Evolutionary conservation across 2,113 vertebrate species (phyloP).

Genomic region (Andinoacara biseriatus): DNA sequence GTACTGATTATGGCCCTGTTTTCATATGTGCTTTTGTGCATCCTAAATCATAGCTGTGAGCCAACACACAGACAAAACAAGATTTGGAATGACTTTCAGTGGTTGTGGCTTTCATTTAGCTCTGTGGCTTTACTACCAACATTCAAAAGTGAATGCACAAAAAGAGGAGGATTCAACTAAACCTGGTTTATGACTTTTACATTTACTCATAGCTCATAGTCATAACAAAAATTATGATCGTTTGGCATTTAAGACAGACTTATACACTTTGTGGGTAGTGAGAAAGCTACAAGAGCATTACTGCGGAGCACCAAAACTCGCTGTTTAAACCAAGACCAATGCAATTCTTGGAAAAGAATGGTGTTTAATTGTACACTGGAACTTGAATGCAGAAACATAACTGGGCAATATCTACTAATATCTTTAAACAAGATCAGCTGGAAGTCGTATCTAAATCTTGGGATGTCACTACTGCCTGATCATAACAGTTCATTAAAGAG

Average conservation of each 20-base stretch:
- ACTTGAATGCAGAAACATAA: background rate
- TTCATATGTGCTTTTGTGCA: slow-evolving; percentile 8
- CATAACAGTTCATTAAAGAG: slow-evolving; percentile 1
- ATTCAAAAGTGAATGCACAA: background rate
- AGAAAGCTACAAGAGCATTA: background rate
- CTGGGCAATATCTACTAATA: background rate
- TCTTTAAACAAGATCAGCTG: background rate
- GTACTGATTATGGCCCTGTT: slow-evolving; percentile 4
- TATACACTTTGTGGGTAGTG: background rate
- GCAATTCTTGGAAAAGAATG: background rate
- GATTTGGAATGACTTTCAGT: background rate
- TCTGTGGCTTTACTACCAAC: background rate
- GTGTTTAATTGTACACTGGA: fast-evolving
- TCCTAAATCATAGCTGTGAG: slow-evolving; percentile 29
- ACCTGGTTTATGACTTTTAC: background rate
- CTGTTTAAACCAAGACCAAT: background rate
- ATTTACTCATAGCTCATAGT: background rate
- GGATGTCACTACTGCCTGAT: background rate
- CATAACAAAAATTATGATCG: slow-evolving; percentile 16
- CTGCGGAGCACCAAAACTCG: background rate
- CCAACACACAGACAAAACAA: slow-evolving; percentile 12
- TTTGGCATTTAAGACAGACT: background rate
- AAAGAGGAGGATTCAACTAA: background rate
- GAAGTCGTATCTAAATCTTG: slow-evolving; percentile 9
- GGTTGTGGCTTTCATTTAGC: slow-evolving; percentile 11